phyloP scores from a whole-genome alignment of 2,113 vertebrate species.

The Menura novaehollandiae region DNA sequence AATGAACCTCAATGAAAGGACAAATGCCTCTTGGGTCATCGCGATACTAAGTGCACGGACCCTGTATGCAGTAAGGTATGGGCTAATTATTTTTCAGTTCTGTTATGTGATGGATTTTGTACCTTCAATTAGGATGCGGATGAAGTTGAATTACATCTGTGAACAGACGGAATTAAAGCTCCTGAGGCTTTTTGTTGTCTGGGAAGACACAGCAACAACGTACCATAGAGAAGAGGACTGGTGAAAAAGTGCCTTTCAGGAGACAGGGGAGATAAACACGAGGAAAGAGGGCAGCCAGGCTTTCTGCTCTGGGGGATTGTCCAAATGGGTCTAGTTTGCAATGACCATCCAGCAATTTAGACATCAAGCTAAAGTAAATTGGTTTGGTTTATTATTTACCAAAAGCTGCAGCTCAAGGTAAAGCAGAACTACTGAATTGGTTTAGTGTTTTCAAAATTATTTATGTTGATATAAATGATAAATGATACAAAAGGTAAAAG shows the following conservation, averaged over 20 bases:
- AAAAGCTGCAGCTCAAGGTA: background rate
- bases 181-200: background rate
- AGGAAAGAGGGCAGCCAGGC: background rate
- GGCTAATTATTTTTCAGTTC: background rate
- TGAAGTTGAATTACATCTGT: background rate
- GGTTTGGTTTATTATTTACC: background rate
- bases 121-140: background rate
- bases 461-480: background rate
- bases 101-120: background rate
- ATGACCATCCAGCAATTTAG: background rate
- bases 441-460: background rate
- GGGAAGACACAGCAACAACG: background rate
- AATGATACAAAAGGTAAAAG: background rate
- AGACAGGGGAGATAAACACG: background rate
- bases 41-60: background rate
- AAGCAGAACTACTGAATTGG: background rate
- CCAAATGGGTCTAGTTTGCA: background rate
- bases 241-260: background rate
- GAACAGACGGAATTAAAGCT: background rate
- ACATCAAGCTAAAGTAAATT: background rate
- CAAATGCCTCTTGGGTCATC: background rate
- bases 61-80: background rate
- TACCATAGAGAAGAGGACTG: background rate
- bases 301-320: background rate
- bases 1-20: background rate